These are phyloP conservation scores for Pocillopora meandrina DNA, from an alignment of 92 coral and sea anemone species.

Conservation along the genomic window DNA sequence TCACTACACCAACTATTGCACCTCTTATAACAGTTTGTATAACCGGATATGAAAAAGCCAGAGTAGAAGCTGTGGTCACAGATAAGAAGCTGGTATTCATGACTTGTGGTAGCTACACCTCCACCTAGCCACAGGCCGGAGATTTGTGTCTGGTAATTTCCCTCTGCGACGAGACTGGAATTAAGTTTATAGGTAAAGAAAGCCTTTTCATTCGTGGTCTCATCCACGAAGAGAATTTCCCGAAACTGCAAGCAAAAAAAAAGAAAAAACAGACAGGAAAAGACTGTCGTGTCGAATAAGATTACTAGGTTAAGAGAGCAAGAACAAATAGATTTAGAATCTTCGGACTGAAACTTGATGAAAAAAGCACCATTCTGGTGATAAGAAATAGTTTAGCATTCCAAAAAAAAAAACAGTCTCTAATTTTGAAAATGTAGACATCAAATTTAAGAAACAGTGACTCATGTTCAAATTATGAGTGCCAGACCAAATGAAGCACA, in stretches of 20 bases:
- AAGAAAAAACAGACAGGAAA: not conserved
- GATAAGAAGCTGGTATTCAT: slow-evolving; percentile 25
- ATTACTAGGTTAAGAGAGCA: too few relatives aligned
- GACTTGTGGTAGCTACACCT: slow-evolving; percentile 15
- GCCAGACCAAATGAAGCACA: too few relatives aligned
- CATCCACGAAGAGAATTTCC: slow-evolving; percentile 28
- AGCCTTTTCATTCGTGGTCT: slow-evolving; percentile 5
- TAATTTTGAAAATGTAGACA: too few relatives aligned
- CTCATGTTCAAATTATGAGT: too few relatives aligned
- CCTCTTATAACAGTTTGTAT: slow-evolving; percentile 14
- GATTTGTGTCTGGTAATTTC: slow-evolving; percentile 1
- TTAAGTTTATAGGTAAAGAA: slow-evolving; percentile 1
- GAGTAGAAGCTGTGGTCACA: slow-evolving; percentile 17
- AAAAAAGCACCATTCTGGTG: too few relatives aligned
- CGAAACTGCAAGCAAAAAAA: slow-evolving; percentile 10
- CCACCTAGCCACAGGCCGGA: slow-evolving; percentile 22
- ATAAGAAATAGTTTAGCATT: too few relatives aligned
- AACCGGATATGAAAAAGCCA: slow-evolving; percentile 24
- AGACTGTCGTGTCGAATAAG: too few relatives aligned
- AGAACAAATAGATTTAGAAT: too few relatives aligned
- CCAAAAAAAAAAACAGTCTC: too few relatives aligned
- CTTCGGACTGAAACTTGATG: too few relatives aligned
- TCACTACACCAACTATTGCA: slow-evolving; percentile 30
- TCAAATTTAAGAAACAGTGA: too few relatives aligned
- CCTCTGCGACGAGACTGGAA: slow-evolving; percentile 2